Base-by-base conservation (phyloP, 2,797 vertebrate genomes). In the Dipus sagitta region DNA sequence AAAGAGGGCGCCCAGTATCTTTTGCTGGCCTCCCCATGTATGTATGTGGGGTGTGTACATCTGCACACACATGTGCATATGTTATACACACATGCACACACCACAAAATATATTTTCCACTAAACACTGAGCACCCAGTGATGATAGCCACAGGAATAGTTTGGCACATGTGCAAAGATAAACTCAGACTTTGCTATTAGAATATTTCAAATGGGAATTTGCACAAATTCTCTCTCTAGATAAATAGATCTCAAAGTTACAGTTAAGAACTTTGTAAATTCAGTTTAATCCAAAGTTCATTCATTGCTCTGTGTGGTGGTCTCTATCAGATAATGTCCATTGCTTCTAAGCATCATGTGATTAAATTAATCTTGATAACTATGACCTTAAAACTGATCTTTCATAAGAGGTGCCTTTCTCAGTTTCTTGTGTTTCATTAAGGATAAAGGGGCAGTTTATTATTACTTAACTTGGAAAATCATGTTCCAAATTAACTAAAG, bases 381-480 rank as follows among this genome's bases (percentile, higher is more conserved):
- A 2, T 64, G 86, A 81, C 52, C 30, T 80, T 74, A 83, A 30
- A 74, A 64, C 21, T 70, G 30, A 60, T 78, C 38, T 85, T 77
- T 62, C 38, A n/a, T 80, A 90, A 85, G 79, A 74, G 64, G 26
- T 64, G 26, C 64, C 76, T 93, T 90, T 32, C 28, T 47, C 67
- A 67, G 3, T 17, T 58, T 88, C 24, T 79, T 67, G 90, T 52
- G 65, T 79, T 94, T 95, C 85, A 60, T 38, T 79, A 82, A 80
- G 60, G 58, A 42, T 23, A 70, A 78, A 88, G 23, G 52, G 34
- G 8, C 32, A 65, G 24, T 67, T 89, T 71, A 52, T 79, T 1
- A 64, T 75, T 32, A 32, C 6, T 6, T 52, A 92, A 65, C 4
- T 52, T 70, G 75, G 79, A 30, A 30, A 82, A 78, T 8, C 26